Percentiles rank a stretch among this genome's conserved stretches.
These are phyloP conservation scores for Hylaeus anthracinus DNA, from an alignment of 1,140 invertebrate species.

Conservation along the genomic window DNA sequence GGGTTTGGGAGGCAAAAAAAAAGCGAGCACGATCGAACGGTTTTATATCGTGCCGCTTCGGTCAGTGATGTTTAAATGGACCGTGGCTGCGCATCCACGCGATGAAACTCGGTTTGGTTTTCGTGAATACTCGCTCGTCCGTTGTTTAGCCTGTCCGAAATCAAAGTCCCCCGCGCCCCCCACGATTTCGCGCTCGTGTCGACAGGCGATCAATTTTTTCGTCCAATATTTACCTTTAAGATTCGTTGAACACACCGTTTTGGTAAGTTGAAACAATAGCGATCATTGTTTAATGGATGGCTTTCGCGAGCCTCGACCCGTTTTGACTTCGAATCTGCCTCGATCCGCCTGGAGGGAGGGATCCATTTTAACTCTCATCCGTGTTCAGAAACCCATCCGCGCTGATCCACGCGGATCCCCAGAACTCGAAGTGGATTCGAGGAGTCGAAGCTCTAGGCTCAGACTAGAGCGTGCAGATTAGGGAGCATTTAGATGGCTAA, in stretches of 20 bases:
- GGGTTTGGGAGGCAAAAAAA: slow-evolving; percentile 17
- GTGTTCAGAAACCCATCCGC: slow-evolving; percentile 25
- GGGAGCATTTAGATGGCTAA: slow-evolving; percentile 11
- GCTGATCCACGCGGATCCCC: slow-evolving; percentile 29
- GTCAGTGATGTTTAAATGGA: slow-evolving; percentile 55
- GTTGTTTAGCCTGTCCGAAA: slow-evolving; percentile 40
- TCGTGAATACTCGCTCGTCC: not conserved
- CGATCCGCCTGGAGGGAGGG: not conserved
- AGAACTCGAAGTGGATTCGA: slow-evolving; percentile 17
- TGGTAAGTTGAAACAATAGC: slow-evolving; percentile 9
- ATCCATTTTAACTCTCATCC: slow-evolving; percentile 24
- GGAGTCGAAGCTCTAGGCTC: not conserved
- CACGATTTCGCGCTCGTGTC: slow-evolving; percentile 1
- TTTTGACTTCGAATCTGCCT: slow-evolving; percentile 10
- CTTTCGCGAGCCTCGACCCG: slow-evolving; percentile 4
- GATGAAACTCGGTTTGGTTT: slow-evolving; percentile 56
- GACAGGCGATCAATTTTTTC: slow-evolving; percentile 10
- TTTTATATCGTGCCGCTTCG: slow-evolving; percentile 46
- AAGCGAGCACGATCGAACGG: slow-evolving; percentile 24
- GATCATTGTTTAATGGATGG: slow-evolving; percentile 37
- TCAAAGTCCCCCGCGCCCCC: slow-evolving; percentile 2
- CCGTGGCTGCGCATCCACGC: slow-evolving; percentile 49
- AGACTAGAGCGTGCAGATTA: slow-evolving; percentile 2
- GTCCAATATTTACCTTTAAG: slow-evolving; percentile 22
- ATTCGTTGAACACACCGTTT: slow-evolving; percentile 20